phyloP scores from a whole-genome alignment of 2,113 vertebrate species.

The Ardeotis arabs region DNA sequence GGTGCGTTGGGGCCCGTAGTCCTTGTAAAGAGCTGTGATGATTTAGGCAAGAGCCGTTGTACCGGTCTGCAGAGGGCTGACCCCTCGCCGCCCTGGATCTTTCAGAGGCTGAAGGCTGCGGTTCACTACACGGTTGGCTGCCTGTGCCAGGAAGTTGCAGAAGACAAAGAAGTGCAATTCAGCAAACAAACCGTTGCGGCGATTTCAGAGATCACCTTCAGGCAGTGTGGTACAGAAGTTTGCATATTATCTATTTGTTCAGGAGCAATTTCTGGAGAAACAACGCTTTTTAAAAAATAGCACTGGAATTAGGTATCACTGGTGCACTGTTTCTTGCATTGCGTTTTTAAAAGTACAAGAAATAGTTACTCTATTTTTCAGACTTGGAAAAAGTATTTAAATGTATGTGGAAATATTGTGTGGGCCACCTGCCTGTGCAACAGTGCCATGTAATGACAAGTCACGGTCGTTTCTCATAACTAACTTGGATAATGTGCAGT shows the following conservation, averaged over 20 bases:
- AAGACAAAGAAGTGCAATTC: constrained; percentile 75
- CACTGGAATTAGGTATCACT: neutral
- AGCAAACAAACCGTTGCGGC: constrained; percentile 86
- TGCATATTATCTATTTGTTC: rapidly evolving
- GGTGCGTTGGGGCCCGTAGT: neutral
- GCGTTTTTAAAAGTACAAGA: neutral
- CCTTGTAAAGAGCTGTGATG: rapidly evolving
- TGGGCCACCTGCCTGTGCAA: neutral
- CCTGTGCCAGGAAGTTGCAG: constrained; percentile 78
- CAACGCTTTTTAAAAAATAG: neutral
- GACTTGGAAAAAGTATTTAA: neutral
- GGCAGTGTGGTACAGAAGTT: constrained; percentile 83
- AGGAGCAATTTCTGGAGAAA: neutral
- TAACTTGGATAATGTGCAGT: neutral
- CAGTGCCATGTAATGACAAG: rapidly evolving
- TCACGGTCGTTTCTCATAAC: neutral
- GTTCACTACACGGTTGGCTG: constrained; percentile 86
- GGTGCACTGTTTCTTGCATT: neutral
- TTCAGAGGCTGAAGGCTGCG: constrained; percentile 88
- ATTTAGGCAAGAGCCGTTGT: rapidly evolving
- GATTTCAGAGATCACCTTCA: constrained; percentile 87
- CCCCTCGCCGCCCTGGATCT: neutral
- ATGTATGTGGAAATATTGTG: neutral
- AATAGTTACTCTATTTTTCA: neutral
- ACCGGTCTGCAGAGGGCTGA: neutral